Percentiles rank a stretch among this genome's conserved stretches.
Conservation (phyloP, 2,888 invertebrate genomes). For the Andricus quercusramuli region DNA sequence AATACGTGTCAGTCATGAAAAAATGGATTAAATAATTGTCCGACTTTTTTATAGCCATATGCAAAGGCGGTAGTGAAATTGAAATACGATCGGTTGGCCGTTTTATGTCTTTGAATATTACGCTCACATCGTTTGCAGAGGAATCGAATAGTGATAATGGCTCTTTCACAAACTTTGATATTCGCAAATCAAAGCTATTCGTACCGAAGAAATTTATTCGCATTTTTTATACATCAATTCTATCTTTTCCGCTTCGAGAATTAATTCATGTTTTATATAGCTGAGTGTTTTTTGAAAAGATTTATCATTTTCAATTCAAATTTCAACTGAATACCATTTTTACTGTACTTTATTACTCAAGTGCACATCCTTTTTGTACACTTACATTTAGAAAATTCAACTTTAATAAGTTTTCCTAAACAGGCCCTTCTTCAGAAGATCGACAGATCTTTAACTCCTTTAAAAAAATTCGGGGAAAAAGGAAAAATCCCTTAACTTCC, state of each 20-base stretch:
- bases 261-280: too few relatives aligned
- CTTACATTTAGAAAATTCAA: too few relatives aligned
- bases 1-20: slow-evolving; percentile 54
- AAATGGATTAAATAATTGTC: slow-evolving; percentile 61
- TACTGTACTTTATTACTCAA: too few relatives aligned
- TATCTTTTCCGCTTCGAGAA: not conserved
- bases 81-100: slow-evolving; percentile 9
- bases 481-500: too few relatives aligned
- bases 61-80: slow-evolving; percentile 25
- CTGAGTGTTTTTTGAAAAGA: too few relatives aligned
- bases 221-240: not conserved
- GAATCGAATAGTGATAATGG: slow-evolving; percentile 2
- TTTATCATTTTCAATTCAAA: too few relatives aligned
- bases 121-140: not conserved
- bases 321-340: too few relatives aligned
- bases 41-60: slow-evolving; percentile 41
- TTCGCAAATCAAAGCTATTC: not conserved
- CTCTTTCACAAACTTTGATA: not conserved
- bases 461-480: too few relatives aligned
- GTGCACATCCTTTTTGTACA: too few relatives aligned
- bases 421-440: too few relatives aligned
- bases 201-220: not conserved
- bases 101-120: not conserved
- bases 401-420: too few relatives aligned
- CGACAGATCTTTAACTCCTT: too few relatives aligned